These are phyloP conservation scores for Bubo scandiacus DNA, from an alignment of 2,113 vertebrate genomes.

Conservation along the genomic window DNA sequence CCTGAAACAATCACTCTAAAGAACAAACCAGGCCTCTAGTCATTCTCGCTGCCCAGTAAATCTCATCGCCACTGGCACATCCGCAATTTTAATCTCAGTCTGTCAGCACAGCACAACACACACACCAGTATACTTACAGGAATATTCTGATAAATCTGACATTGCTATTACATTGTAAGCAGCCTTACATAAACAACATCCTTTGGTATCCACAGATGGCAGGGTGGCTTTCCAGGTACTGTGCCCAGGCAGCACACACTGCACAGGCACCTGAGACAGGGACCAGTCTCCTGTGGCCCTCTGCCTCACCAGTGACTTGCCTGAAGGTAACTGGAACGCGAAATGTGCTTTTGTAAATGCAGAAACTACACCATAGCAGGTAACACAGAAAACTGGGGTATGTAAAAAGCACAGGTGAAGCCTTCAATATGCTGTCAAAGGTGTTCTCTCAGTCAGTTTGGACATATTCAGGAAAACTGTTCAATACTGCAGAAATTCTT, in stretches of 20 bases:
- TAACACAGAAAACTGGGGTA: neutral
- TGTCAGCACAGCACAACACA: constrained; percentile 25
- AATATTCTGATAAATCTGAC: constrained; percentile 39
- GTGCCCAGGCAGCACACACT: neutral
- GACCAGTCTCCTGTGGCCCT: neutral
- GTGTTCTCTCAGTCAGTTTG: neutral
- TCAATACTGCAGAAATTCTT: neutral
- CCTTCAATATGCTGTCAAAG: neutral
- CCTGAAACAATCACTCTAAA: neutral
- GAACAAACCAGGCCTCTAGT: constrained; percentile 20
- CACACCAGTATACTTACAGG: neutral
- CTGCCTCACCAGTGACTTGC: neutral
- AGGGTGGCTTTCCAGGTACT: constrained; percentile 7
- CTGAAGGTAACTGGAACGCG: neutral
- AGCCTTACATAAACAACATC: constrained; percentile 14
- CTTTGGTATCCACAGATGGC: neutral
- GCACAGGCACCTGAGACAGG: neutral
- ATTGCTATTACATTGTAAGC: constrained; percentile 1
- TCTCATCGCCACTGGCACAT: constrained; percentile 14
- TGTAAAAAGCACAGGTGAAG: neutral
- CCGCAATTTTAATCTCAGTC: constrained; percentile 23
- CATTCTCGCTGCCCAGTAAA: neutral
- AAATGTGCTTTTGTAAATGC: neutral
- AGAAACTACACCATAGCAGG: neutral
- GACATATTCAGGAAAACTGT: neutral